A percentile compares a stretch with the other conserved stretches of the same genome.
Evolutionary conservation across 2,888 invertebrate genomes (phyloP).

Genomic region (Cistogaster globosa): DNA sequence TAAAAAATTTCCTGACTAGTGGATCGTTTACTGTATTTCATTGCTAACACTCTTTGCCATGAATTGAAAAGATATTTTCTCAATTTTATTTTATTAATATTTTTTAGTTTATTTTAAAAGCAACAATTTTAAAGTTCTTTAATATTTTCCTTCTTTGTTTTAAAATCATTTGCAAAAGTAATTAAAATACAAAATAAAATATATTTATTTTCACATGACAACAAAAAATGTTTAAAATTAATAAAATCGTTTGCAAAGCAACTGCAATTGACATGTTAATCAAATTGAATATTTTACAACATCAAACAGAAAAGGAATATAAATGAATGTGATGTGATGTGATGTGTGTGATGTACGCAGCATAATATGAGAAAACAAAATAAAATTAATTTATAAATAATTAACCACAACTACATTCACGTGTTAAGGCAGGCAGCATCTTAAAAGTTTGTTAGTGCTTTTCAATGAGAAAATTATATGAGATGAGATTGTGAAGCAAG

Average conservation of each 20-base stretch:
- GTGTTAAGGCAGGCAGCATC: background rate
- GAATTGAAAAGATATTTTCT: no score
- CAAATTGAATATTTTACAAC: constrained; percentile 25
- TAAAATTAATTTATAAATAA: constrained; percentile 45
- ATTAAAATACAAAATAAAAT: background rate
- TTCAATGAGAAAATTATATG: constrained; percentile 5
- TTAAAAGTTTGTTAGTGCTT: background rate
- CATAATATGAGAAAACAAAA: background rate
- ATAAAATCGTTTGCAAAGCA: constrained; percentile 15
- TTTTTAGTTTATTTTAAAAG: no score
- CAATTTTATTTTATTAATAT: no score
- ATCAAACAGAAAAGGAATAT: background rate
- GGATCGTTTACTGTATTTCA: no score
- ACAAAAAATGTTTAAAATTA: constrained; percentile 2
- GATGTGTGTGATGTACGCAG: background rate
- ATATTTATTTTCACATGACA: no score
- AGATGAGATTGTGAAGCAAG: background rate
- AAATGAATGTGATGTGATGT: background rate
- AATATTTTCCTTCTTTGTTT: no score
- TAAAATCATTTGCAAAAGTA: background rate
- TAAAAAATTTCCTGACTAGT: no score
- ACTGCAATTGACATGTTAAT: constrained; percentile 42
- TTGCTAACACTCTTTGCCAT: no score
- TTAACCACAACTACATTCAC: constrained; percentile 38
- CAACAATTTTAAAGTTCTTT: no score